These are phyloP conservation scores for Picathartes gymnocephalus DNA, from an alignment of 2,113 vertebrate genomes.

Conservation along the genomic window DNA sequence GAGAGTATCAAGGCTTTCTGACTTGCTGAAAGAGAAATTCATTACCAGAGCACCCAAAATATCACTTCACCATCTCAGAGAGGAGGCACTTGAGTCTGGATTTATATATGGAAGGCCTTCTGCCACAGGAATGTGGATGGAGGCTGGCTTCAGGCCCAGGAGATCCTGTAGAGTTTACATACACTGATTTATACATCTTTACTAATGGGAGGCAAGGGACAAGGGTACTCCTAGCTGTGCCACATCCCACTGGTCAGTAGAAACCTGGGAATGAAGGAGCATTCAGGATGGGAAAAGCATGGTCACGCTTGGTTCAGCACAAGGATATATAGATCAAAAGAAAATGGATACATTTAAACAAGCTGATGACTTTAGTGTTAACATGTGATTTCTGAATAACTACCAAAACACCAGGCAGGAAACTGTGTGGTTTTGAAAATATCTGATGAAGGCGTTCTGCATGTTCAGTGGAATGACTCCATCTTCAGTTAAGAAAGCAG, in stretches of 20 bases:
- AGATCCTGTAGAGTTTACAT: background rate
- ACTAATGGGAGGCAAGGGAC: background rate
- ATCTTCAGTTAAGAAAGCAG: background rate
- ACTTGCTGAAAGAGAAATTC: background rate
- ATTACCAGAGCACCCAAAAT: background rate
- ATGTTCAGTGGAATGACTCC: background rate
- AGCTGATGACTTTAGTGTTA: background rate
- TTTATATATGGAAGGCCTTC: background rate
- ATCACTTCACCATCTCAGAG: background rate
- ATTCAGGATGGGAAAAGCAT: background rate
- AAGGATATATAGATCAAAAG: background rate
- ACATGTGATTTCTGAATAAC: conserved; percentile 3
- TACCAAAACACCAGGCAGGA: conserved; percentile 5
- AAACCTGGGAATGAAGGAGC: background rate
- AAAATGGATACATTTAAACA: background rate
- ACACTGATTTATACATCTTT: background rate
- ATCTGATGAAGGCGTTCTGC: background rate
- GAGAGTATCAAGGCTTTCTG: background rate
- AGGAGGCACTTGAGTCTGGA: background rate
- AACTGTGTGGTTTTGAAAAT: conserved; percentile 2
- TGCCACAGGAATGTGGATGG: background rate
- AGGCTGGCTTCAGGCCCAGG: background rate
- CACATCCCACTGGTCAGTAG: background rate
- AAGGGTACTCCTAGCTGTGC: background rate
- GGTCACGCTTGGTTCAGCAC: background rate